Evolutionary conservation across 2,888 invertebrate species (phyloP).

Genomic region (Xestoiulus laeticollis): DNA sequence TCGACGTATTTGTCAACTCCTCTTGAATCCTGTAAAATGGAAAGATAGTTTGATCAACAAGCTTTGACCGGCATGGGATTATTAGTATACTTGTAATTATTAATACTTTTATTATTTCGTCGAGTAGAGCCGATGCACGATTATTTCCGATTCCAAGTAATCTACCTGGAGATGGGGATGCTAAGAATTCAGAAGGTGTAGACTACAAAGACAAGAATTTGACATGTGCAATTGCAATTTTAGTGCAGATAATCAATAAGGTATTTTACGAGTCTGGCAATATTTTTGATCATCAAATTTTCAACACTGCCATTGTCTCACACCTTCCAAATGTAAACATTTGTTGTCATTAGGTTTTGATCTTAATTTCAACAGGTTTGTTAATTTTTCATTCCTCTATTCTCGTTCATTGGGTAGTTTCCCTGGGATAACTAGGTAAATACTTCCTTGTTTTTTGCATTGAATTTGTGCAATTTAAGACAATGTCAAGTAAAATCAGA

Average conservation of each 20-base stretch:
- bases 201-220: constrained; percentile 49
- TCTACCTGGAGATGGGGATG: constrained; percentile 66
- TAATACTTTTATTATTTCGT: neutral
- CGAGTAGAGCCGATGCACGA: constrained; percentile 59
- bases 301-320: neutral
- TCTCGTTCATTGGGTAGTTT: neutral
- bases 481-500: neutral
- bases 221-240: neutral
- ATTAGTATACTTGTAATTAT: neutral
- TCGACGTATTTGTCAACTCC: constrained; percentile 51
- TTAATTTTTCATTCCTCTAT: neutral
- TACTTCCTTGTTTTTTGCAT: neutral
- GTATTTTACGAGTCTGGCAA: neutral
- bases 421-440: too few relatives aligned
- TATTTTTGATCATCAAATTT: neutral
- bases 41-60: neutral
- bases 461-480: neutral
- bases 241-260: neutral
- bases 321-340: neutral
- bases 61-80: too few relatives aligned
- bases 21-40: constrained; percentile 39
- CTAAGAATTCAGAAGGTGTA: constrained; percentile 67
- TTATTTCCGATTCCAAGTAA: constrained; percentile 67
- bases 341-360: neutral
- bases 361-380: too few relatives aligned